Base-by-base conservation (phyloP, 2,797 vertebrate genomes). In the Diglossa cyanea region DNA sequence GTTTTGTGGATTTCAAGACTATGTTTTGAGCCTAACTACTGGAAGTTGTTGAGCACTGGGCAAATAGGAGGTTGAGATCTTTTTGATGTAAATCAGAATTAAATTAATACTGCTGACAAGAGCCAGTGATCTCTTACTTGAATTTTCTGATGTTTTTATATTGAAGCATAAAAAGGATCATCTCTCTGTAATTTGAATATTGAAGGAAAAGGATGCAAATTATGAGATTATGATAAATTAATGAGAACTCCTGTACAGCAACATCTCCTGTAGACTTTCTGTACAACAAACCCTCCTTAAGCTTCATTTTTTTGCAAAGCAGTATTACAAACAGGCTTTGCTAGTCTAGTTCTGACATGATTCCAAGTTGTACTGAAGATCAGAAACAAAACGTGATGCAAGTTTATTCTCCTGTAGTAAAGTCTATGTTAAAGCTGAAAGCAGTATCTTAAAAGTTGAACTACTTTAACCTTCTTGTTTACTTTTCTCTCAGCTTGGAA, bases 401-500 rank as follows among this genome's bases (percentile, higher is more conserved):
- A 76, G 42, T 47, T 80, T 33, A 26, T 73, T 92, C 25, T 94
- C 54, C 35, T 83, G 20, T 39, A 40, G 18, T 61, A 23, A 35
- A 44, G 26, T 47, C 37, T 82, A 15, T 63, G 7, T 85, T 86
- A 33, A 26, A 85, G 19, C 44, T 65, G 61, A 68, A 19, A 50
- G 26, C 28, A 50, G 3, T n/a, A 40, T 35, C 39, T 68, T 61
- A 50, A 28, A 91, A 75, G 35, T 2, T 68, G 50, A 85, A 48
- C 25, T 70, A 9, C 28, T 60, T 68, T 75, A 60, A 90, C 37
- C 67, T 42, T 88, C 48, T 89, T 78, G 57, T 92, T 95, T 93
- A 45, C 77, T 96, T 94, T 80, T 93, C 77, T 93, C 89, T 42
- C 97, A 99, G 99, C 99, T 99, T 81, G 99, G 99, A 97, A 99